Percentiles rank a stretch among this genome's conserved stretches.
Evolutionary conservation across 2,888 invertebrate species (phyloP).

Genomic region (Spatulosminthurus flaviceps): DNA sequence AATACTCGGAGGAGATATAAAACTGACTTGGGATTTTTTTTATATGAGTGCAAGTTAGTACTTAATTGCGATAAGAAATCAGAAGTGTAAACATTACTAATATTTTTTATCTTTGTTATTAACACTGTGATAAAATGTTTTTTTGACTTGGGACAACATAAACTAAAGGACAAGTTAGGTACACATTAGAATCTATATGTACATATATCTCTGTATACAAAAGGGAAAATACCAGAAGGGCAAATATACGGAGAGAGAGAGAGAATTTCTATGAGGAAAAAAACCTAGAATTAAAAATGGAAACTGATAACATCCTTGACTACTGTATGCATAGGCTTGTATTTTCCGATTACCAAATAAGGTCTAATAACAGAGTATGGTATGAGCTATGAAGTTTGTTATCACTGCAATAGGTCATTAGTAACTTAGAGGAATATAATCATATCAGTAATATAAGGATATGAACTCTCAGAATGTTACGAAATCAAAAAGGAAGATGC

Average conservation of each 20-base stretch:
- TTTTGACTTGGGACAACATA: background rate
- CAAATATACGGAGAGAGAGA: background rate
- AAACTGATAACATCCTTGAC: conserved; percentile 4
- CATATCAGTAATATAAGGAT: background rate
- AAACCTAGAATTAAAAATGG: background rate
- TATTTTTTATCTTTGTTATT: conserved; percentile 7
- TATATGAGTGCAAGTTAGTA: background rate
- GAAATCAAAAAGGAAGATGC: conserved; percentile 12
- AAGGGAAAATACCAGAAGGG: too few species aligned
- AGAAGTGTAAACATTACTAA: conserved; percentile 13
- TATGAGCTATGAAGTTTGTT: background rate
- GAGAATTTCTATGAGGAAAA: background rate
- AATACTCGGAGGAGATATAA: conserved; percentile 8
- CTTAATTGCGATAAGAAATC: background rate
- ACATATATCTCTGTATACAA: background rate
- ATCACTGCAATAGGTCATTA: background rate
- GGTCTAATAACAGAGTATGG: background rate
- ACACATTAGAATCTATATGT: background rate
- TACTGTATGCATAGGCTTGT: background rate
- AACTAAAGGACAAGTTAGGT: background rate
- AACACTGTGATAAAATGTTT: conserved; percentile 6
- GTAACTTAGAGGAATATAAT: background rate
- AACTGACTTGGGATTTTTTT: background rate
- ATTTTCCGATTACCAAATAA: background rate
- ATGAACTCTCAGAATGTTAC: background rate